Evolutionary conservation across 92 coral and sea anemone genomes (phyloP).

Genomic region (Siderastrea radians): DNA sequence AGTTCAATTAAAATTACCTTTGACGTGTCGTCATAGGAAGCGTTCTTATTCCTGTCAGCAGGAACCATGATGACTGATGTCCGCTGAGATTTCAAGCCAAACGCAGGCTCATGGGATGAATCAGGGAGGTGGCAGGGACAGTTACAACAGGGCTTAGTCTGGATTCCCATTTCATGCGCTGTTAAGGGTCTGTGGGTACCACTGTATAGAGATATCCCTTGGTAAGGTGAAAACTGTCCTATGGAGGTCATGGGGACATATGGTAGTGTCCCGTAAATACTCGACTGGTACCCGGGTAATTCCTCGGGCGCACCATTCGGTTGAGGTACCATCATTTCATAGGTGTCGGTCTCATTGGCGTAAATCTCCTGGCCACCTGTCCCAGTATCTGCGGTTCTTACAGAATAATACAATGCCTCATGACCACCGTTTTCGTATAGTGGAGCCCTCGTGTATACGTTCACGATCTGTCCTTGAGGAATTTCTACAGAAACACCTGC

Average conservation of each 20-base stretch:
- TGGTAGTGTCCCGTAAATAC: slow-evolving; percentile 23
- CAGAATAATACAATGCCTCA: slow-evolving; percentile 12
- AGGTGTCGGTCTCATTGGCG: neutral
- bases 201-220: neutral
- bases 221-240: slow-evolving; percentile 3
- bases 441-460: slow-evolving; percentile 21
- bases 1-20: slow-evolving; percentile 7
- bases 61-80: slow-evolving; percentile 58
- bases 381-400: neutral
- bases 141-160: slow-evolving; percentile 10
- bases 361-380: slow-evolving; percentile 2
- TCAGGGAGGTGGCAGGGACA: slow-evolving; percentile 30
- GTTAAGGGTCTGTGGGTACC: slow-evolving; percentile 37
- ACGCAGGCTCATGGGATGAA: slow-evolving; percentile 28
- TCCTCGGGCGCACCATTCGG: slow-evolving; percentile 11
- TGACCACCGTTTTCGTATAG: slow-evolving; percentile 21
- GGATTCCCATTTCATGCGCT: slow-evolving; percentile 17
- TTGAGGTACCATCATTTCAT: neutral
- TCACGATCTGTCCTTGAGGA: slow-evolving; percentile 11
- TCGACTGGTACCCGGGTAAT: slow-evolving; percentile 4
- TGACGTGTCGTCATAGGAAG: neutral
- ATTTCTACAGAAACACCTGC: slow-evolving; percentile 2
- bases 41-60: neutral
- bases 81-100: slow-evolving; percentile 26
- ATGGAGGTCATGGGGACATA: slow-evolving; percentile 3